phyloP scores from a whole-genome alignment of 1,140 invertebrate genomes.

The Eriosoma lanigerum region DNA sequence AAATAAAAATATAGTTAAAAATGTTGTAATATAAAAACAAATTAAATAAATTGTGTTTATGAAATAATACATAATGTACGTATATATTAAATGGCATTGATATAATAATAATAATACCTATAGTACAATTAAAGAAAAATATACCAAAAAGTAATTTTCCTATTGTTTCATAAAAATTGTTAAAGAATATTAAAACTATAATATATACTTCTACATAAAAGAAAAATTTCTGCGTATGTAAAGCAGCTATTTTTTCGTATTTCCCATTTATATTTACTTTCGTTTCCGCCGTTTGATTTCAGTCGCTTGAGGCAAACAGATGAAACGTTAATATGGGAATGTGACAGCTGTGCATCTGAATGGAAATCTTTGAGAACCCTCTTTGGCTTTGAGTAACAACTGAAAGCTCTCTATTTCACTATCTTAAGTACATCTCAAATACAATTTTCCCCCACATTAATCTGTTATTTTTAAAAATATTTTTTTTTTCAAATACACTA shows the following conservation, averaged over 20 bases:
- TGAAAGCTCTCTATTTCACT: constrained; percentile 25
- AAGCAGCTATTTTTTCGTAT: constrained; percentile 20
- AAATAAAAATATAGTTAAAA: too few relatives aligned
- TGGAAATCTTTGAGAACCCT: constrained; percentile 40
- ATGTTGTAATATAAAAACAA: too few relatives aligned
- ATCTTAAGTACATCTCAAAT: neutral
- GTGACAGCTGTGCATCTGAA: constrained; percentile 32
- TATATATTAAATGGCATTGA: too few relatives aligned
- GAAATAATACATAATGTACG: too few relatives aligned
- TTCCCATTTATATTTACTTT: constrained; percentile 12
- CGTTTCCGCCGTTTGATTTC: constrained; percentile 31
- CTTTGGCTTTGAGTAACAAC: constrained; percentile 20
- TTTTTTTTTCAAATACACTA: constrained; percentile 14
- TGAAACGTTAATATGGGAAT: constrained; percentile 51
- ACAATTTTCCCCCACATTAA: neutral
- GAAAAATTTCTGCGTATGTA: constrained; percentile 10
- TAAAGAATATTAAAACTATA: neutral
- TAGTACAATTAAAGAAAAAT: too few relatives aligned
- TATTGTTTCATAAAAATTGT: neutral
- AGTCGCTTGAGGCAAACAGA: constrained; percentile 32
- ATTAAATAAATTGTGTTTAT: too few relatives aligned
- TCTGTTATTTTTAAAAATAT: constrained; percentile 25
- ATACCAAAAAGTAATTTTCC: too few relatives aligned
- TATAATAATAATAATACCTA: too few relatives aligned
- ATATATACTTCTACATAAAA: neutral